Base-by-base conservation (phyloP, 1,140 invertebrate species). In the Drosophila rhopaloa region DNA sequence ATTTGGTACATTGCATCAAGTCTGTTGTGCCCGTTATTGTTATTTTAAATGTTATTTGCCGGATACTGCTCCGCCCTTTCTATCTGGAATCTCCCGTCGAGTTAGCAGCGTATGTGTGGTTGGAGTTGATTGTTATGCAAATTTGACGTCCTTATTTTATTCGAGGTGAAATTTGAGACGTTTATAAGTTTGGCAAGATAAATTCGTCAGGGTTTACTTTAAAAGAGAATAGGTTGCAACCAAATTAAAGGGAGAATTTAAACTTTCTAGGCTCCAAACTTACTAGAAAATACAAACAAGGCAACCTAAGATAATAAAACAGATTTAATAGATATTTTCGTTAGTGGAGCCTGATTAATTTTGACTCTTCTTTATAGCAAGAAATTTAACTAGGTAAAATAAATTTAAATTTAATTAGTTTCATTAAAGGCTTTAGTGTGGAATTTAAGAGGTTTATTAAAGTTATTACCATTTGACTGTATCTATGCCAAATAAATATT, bases 1-100 rank as follows among this genome's bases (percentile, higher is more conserved):
- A 82, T 82, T 76, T 76, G 66, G 81, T 62, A 68, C 84, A 88
- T 76, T 85, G 79, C 83, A 85, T 61, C 75, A 60, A 54, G 65
- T 79, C 43, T 68, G 50, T 67, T 60, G 27, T 60, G n/a, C 40
- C 29, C 41, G 54, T 54, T 66, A 74, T 81, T 82, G 57, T 71
- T 77, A 77, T 60, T 81, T 61, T 78, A 63, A 81, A 74, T 66
- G 59, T 47, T 67, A 63, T 73, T 61, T 51, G 48, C 55, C 35
- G 47, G 24, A 16, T 51, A 19, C 29, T 44, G 24, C 24, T 9
- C n/a, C 41, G 11, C 37, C 9, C n/a, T 35, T 56, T 14, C 60
- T 63, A 63, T 48, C 35, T 10, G 27, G 6, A 9, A 35, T 67
- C 61, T 67, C 38, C 60, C 14, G 29, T 9, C 13, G 55, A 13